These are phyloP conservation scores for Cotesia glomerata DNA, from an alignment of 1,140 invertebrate genomes.

Conservation along the genomic window DNA sequence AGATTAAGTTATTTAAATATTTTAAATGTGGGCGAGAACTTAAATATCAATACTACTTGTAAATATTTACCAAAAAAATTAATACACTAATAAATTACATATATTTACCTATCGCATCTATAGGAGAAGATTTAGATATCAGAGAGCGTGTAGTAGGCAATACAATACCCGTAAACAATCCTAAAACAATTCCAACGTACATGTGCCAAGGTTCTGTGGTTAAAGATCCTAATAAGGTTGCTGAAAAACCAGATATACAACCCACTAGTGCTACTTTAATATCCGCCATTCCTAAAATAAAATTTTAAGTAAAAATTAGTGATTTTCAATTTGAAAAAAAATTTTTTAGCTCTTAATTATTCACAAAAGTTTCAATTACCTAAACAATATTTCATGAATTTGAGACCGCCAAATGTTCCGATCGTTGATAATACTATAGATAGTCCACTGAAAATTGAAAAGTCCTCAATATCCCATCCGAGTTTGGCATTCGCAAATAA, in stretches of 20 bases:
- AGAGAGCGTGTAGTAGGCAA: constrained; percentile 70
- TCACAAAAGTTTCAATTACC: not conserved
- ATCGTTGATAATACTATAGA: constrained; percentile 30
- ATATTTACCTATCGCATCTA: constrained; percentile 70
- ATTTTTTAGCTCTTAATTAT: too few relatives aligned
- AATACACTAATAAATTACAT: not conserved
- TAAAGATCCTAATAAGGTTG: constrained; percentile 54
- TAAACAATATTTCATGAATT: constrained; percentile 16
- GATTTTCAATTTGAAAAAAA: too few relatives aligned
- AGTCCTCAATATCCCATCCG: constrained; percentile 71
- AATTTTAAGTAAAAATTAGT: too few relatives aligned
- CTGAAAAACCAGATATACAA: constrained; percentile 30
- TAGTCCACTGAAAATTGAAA: constrained; percentile 44
- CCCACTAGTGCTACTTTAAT: constrained; percentile 30
- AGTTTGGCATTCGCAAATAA: constrained; percentile 71
- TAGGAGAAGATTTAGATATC: constrained; percentile 72
- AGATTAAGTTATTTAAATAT: too few relatives aligned
- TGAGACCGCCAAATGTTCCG: constrained; percentile 32
- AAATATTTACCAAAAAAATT: too few relatives aligned
- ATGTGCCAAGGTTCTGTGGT: constrained; percentile 69
- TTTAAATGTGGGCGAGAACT: too few relatives aligned
- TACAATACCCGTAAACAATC: constrained; percentile 65
- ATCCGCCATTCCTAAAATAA: constrained; percentile 40
- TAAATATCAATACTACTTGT: too few relatives aligned
- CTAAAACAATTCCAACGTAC: constrained; percentile 65